Percentiles rank a stretch among this genome's conserved stretches.
Evolutionary conservation across 2,113 vertebrate species (phyloP).

Genomic region (Heterochromis multidens): DNA sequence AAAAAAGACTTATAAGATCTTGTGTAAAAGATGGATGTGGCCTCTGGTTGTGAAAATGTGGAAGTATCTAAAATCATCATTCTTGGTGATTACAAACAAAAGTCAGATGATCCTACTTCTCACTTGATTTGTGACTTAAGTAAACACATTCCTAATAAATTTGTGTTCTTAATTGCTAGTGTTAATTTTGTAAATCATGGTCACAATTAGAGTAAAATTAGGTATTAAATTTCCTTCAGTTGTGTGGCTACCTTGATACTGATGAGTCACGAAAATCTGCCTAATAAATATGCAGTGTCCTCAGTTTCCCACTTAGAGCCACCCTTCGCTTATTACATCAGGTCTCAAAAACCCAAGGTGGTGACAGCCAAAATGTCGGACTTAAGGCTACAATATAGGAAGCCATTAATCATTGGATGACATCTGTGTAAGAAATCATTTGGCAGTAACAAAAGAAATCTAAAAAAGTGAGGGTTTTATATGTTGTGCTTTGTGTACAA

Average conservation of each 20-base stretch:
- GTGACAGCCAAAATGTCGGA: neutral
- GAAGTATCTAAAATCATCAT: neutral
- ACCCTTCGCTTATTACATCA: neutral
- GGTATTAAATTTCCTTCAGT: neutral
- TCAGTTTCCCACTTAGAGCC: neutral
- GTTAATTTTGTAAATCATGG: neutral
- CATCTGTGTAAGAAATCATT: neutral
- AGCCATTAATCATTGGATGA: neutral
- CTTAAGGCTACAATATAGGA: neutral
- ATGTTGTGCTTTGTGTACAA: neutral
- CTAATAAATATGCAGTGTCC: neutral
- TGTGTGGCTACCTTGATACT: neutral
- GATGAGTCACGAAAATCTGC: neutral
- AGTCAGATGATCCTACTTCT: too few relatives aligned
- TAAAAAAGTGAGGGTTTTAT: neutral
- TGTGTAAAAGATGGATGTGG: neutral
- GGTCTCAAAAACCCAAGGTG: neutral
- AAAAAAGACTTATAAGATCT: too few relatives aligned
- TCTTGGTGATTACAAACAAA: neutral
- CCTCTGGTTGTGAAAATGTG: neutral
- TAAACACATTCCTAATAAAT: neutral
- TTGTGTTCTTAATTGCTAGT: neutral
- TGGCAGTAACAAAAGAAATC: neutral
- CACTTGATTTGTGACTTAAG: neutral
- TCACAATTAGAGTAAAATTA: neutral